Conservation (phyloP, 2,113 vertebrate genomes). For the Camelus dromedarius region DNA sequence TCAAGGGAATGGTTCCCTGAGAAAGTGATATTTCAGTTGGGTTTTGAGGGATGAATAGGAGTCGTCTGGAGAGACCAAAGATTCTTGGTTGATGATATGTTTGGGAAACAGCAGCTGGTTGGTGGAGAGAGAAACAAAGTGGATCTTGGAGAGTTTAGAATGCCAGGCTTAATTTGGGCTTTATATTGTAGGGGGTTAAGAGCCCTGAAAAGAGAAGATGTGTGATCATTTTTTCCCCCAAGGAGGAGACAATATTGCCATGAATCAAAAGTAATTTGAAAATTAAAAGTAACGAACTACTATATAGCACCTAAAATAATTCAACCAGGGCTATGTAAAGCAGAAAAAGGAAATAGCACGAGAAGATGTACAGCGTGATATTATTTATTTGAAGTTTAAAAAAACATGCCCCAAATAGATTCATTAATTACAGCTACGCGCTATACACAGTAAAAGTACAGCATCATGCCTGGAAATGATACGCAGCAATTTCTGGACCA, state of each 20-base stretch:
- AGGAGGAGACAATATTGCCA: not conserved
- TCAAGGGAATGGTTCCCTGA: not conserved
- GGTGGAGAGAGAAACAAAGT: not conserved
- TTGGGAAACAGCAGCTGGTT: not conserved
- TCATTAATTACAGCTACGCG: not conserved
- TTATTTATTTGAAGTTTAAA: not conserved
- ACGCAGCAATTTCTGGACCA: not conserved
- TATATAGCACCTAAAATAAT: not conserved
- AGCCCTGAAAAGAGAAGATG: not conserved
- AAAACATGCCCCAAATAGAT: not conserved
- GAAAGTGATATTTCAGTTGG: not conserved
- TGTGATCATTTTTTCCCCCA: not conserved
- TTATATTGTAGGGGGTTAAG: not conserved
- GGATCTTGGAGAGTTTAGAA: not conserved
- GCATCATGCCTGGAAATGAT: not conserved
- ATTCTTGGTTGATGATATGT: not conserved
- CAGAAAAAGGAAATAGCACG: not conserved
- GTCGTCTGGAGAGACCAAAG: not conserved
- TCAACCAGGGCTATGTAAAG: not conserved
- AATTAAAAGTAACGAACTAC: not conserved
- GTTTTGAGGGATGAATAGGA: not conserved
- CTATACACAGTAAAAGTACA: not conserved
- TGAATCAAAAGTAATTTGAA: not conserved
- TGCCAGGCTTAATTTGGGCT: not conserved
- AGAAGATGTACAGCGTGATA: not conserved